Percentiles rank a stretch among this genome's conserved stretches.
Conservation (phyloP, 2,888 invertebrate genomes). For the Drosophila eohydei region DNA sequence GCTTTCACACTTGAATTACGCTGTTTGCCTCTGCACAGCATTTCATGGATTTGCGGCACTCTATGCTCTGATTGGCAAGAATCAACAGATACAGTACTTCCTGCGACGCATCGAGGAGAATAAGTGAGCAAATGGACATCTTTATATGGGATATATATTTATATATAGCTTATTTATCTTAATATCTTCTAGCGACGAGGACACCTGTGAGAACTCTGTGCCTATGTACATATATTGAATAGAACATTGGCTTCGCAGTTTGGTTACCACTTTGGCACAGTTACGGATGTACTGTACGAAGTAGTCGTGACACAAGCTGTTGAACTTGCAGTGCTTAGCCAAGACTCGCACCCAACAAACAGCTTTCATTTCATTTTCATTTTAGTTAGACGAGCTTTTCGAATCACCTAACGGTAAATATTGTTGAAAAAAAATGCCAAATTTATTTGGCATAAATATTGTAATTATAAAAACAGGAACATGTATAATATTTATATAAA, state of each 20-base stretch:
- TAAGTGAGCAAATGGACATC: constrained; percentile 50
- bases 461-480: no score
- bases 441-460: background rate
- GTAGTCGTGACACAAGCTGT: constrained; percentile 8
- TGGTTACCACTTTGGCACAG: background rate
- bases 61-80: constrained; percentile 75
- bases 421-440: background rate
- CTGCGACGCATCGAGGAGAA: constrained; percentile 75
- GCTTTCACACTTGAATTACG: constrained; percentile 77
- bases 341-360: constrained; percentile 23
- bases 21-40: constrained; percentile 73
- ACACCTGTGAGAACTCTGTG: constrained; percentile 74
- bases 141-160: background rate
- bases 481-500: background rate
- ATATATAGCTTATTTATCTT: background rate
- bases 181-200: constrained; percentile 60
- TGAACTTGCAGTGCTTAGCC: background rate
- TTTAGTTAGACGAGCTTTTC: background rate
- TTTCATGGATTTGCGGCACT: constrained; percentile 79
- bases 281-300: constrained; percentile 8
- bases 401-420: constrained; percentile 29
- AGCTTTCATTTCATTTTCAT: constrained; percentile 2
- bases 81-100: constrained; percentile 78
- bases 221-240: constrained; percentile 67
- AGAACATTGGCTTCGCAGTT: constrained; percentile 1